Base-by-base conservation (phyloP, 2,888 invertebrate species). In the Archips xylosteana region DNA sequence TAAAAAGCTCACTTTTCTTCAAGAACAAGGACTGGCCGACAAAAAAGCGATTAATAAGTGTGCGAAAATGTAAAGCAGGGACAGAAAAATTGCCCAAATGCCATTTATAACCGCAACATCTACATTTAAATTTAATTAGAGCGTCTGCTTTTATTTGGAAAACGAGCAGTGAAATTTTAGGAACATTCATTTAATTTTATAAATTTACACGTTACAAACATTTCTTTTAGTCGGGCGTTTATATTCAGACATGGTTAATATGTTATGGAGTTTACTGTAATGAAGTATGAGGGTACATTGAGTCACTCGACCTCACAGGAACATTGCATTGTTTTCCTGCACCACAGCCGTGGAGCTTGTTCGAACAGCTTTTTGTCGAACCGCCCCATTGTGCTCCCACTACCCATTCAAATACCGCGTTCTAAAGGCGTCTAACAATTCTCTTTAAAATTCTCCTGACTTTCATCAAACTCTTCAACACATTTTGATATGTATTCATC, bases 221-320 rank as follows among this genome's bases (percentile, higher is more conserved):
- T 47, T 42, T 5, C 45, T 12, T 12, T 45, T 3, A 23, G 6
- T 34, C 32, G 2, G 1, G 2, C 32, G 45, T 47, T 63, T 8
- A 47, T 13, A 36, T 34, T 47, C 23, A 32, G 32, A 5, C 32
- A 34, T 63, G 23, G 32, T n/a, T 51, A 8, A 68, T 39, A 6
- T 39, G 4, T 45, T 66, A 47, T 47, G 12, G 47, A 42, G 64
- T 70, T 73, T 78, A 78, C 79, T 84, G 83, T 81, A 80, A 83
- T 77, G 83, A 79, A 84, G 80, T 83, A 88, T 87, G 86, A 87
- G 85, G 89, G 89, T 81, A 83, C 83, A 86, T 87, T 86, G 89
- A 89, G 85, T 85, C 89, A 89, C 84, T 88, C 87, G 91, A 89
- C 90, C 90, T 88, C 89, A 88, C 90, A 87, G 87, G 87, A 87